Conservation (phyloP, 2,113 vertebrate genomes). For the Casuarius casuarius region DNA sequence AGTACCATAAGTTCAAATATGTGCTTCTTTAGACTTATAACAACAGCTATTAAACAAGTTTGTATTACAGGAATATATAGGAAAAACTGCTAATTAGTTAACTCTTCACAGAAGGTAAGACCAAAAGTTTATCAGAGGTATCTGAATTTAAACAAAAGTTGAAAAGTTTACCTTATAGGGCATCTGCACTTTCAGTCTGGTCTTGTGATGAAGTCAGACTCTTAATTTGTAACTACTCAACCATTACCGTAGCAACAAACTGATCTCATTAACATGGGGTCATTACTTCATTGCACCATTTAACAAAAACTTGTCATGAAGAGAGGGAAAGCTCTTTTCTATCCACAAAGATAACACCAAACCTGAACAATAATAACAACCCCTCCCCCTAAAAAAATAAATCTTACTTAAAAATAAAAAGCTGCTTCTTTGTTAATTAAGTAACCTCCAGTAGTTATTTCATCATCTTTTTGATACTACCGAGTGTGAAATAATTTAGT, state of each 20-base stretch:
- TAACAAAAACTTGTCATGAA: not conserved
- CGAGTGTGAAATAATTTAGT: not conserved
- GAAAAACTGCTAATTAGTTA: not conserved
- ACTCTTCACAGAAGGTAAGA: not conserved
- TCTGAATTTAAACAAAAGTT: not conserved
- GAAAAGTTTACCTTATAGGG: not conserved
- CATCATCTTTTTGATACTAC: not conserved
- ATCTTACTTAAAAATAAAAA: not conserved
- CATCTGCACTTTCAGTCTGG: not conserved
- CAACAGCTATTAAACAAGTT: not conserved
- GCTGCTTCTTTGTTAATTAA: not conserved
- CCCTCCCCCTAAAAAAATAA: not conserved
- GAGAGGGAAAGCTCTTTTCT: not conserved
- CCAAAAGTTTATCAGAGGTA: not conserved
- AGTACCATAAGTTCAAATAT: not conserved
- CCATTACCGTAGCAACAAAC: not conserved
- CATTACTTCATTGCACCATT: not conserved
- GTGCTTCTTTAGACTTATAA: not conserved
- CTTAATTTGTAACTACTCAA: not conserved
- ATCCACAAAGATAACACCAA: not conserved
- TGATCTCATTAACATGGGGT: not conserved
- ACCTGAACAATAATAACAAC: not conserved
- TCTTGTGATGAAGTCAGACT: not conserved
- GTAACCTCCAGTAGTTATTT: not conserved
- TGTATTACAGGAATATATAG: not conserved